phyloP scores from a whole-genome alignment of 2,888 invertebrate species.

The Pyrgus malvae region DNA sequence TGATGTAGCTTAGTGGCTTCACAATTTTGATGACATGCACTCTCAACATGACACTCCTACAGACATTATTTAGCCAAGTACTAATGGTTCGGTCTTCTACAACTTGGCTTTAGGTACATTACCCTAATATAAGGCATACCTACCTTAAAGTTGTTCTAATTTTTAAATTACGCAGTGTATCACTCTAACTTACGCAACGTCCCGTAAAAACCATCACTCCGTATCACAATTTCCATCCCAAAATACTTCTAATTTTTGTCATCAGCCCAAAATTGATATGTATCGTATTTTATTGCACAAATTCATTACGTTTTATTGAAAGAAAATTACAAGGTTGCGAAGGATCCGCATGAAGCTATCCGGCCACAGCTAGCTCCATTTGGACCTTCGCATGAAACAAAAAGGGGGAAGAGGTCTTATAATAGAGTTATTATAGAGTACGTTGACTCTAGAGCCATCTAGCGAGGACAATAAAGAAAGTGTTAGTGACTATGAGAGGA shows the following conservation, averaged over 20 bases:
- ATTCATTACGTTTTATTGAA: conserved; percentile 65
- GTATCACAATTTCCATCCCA: conserved; percentile 73
- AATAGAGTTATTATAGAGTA: conserved; percentile 13
- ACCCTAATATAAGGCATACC: conserved; percentile 71
- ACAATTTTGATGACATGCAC: neutral
- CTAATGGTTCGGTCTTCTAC: conserved; percentile 42
- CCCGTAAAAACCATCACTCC: conserved; percentile 54
- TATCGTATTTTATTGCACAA: conserved; percentile 77
- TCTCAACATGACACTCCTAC: conserved; percentile 2
- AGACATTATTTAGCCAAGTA: conserved; percentile 9
- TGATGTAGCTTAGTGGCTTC: neutral
- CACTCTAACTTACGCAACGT: conserved; percentile 57
- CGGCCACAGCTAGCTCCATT: conserved; percentile 75
- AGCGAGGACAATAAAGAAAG: conserved; percentile 50
- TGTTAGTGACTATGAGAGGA: conserved; percentile 49
- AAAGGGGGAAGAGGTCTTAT: conserved; percentile 36
- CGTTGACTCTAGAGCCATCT: conserved; percentile 58
- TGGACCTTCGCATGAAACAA: conserved; percentile 51
- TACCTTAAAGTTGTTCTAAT: conserved; percentile 61
- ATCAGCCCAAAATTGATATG: conserved; percentile 79
- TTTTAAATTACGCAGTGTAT: conserved; percentile 67
- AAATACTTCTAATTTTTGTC: conserved; percentile 56
- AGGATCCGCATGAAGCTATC: conserved; percentile 59
- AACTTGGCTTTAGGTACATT: conserved; percentile 49
- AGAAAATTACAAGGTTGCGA: conserved; percentile 49